Evolutionary conservation across 2,888 invertebrate genomes (phyloP).

Genomic region (Thera obeliscata): DNA sequence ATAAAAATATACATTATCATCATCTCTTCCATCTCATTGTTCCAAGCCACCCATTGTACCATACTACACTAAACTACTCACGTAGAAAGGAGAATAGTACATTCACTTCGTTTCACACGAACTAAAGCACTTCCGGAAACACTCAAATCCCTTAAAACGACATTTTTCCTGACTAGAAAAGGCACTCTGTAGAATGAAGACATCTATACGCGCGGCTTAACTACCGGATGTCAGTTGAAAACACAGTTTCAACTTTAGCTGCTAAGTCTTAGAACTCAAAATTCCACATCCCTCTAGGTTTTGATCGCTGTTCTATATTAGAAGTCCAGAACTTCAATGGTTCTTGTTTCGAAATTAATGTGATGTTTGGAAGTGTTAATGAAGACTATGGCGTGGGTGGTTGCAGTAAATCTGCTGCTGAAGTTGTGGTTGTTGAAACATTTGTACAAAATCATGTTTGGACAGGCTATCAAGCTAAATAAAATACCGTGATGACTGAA

Average conservation of each 20-base stretch:
- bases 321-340: conserved; percentile 48
- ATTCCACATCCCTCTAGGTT: conserved; percentile 13
- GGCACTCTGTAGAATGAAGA: conserved; percentile 62
- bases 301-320: conserved; percentile 41
- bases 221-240: conserved; percentile 67
- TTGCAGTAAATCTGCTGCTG: conserved; percentile 38
- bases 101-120: conserved; percentile 29
- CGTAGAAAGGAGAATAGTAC: conserved; percentile 22
- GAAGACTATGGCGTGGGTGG: conserved; percentile 49
- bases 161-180: conserved; percentile 62
- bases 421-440: conserved; percentile 43
- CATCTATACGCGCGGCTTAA: conserved; percentile 47
- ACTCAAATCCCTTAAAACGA: conserved; percentile 34
- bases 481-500: conserved; percentile 15
- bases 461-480: conserved; percentile 27
- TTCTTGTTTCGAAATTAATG: conserved; percentile 50
- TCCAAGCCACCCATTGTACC: conserved; percentile 14
- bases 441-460: conserved; percentile 39
- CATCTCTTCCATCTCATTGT: conserved; percentile 11
- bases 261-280: conserved; percentile 16
- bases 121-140: conserved; percentile 41
- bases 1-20: conserved; percentile 17
- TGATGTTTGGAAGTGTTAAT: conserved; percentile 51
- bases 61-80: conserved; percentile 8
- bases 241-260: conserved; percentile 24